Evolutionary conservation across 2,113 vertebrate species (phyloP).

Genomic region (Alces alces): DNA sequence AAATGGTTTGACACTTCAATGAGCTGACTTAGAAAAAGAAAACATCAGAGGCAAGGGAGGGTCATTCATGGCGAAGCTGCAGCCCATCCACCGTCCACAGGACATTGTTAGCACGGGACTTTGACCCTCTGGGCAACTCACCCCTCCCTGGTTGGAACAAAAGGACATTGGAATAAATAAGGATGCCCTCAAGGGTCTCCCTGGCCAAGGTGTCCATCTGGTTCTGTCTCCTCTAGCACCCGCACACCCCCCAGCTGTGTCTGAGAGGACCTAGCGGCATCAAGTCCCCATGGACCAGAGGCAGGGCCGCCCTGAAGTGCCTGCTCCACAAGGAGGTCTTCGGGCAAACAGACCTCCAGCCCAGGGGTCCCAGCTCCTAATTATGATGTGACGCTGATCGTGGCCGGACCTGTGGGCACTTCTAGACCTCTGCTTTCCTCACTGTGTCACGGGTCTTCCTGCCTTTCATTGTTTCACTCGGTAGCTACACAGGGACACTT

Average conservation of each 20-base stretch:
- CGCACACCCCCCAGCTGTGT: not conserved
- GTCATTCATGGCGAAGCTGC: rapidly evolving
- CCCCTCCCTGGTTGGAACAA: too few species aligned
- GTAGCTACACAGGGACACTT: not conserved
- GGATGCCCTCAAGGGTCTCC: not conserved
- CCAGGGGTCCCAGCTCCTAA: not conserved
- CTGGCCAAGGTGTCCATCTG: not conserved
- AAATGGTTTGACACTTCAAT: not conserved
- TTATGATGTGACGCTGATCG: rapidly evolving
- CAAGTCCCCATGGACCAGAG: rapidly evolving
- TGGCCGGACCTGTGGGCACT: rapidly evolving
- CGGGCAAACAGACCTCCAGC: rapidly evolving
- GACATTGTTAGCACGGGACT: rapidly evolving
- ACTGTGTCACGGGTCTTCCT: rapidly evolving
- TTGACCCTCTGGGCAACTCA: not conserved
- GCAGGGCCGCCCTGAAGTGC: rapidly evolving
- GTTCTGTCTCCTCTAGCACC: not conserved
- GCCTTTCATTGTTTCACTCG: not conserved
- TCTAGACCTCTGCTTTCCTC: not conserved
- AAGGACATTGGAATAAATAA: not conserved
- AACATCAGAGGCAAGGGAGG: not conserved
- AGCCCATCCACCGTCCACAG: rapidly evolving
- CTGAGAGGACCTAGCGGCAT: not conserved
- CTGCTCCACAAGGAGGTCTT: not conserved
- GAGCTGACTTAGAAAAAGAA: not conserved